Conservation (phyloP, 2,888 invertebrate species). For the Stenichneumon culpator region DNA sequence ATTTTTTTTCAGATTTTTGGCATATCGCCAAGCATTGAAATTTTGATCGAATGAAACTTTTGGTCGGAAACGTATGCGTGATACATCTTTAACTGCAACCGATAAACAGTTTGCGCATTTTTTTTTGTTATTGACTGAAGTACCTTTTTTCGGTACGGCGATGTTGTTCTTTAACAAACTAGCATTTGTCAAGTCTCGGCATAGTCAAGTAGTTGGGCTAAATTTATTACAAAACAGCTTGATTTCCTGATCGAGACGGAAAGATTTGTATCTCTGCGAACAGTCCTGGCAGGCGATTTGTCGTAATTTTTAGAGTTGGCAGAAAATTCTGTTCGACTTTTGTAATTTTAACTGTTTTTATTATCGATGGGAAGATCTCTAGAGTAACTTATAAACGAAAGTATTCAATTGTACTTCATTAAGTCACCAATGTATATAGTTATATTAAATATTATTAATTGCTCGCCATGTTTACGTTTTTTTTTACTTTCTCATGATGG, state of each 20-base stretch:
- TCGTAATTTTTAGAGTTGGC: neutral
- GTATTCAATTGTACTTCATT: conserved; percentile 68
- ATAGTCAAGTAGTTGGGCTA: neutral
- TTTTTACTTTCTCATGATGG: neutral
- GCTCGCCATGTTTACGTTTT: conserved; percentile 25
- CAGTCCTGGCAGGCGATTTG: neutral
- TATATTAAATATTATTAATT: conserved; percentile 68
- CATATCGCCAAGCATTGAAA: too few relatives aligned
- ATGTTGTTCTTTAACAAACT: neutral
- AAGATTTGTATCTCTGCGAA: neutral
- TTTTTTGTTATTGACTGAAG: neutral
- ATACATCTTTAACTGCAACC: too few relatives aligned
- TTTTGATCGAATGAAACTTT: too few relatives aligned
- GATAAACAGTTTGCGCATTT: neutral
- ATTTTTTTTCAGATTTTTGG: too few relatives aligned
- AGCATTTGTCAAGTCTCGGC: conserved; percentile 1
- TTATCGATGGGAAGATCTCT: conserved; percentile 33
- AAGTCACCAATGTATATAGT: conserved; percentile 66
- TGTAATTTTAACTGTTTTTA: conserved; percentile 24
- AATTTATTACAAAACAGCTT: neutral
- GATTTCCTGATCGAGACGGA: neutral
- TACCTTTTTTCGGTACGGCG: neutral
- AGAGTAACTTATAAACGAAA: conserved; percentile 35
- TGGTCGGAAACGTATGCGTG: too few relatives aligned
- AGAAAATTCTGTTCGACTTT: conserved; percentile 3